Evolutionary conservation across 2,888 invertebrate species (phyloP).

Genomic region (Bellardia pandia): DNA sequence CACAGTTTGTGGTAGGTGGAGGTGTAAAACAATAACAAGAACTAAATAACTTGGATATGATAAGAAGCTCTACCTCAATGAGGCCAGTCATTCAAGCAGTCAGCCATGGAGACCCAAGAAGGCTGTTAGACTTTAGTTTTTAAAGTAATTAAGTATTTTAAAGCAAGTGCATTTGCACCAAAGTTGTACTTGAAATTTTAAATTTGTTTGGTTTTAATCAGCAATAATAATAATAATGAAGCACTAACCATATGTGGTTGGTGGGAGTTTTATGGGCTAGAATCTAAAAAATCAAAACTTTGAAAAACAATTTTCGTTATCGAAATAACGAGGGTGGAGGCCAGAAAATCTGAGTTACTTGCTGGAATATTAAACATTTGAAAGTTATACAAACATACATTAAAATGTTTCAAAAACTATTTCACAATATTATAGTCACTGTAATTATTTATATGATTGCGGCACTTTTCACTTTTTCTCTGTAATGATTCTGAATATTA

Average conservation of each 20-base stretch:
- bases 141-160: not conserved
- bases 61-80: constrained; percentile 43
- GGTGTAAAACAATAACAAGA: not conserved
- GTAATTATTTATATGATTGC: too few relatives aligned
- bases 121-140: not conserved
- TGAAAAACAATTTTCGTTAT: not conserved
- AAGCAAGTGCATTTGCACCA: constrained; percentile 34
- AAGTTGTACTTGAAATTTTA: constrained; percentile 47
- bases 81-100: constrained; percentile 20
- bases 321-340: not conserved
- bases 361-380: too few relatives aligned
- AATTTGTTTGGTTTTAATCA: not conserved
- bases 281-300: constrained; percentile 3
- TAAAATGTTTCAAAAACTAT: too few relatives aligned
- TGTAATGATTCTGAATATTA: too few relatives aligned
- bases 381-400: too few relatives aligned
- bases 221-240: not conserved
- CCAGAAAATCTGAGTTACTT: too few relatives aligned
- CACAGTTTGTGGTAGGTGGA: not conserved
- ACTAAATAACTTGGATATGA: constrained; percentile 28
- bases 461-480: too few relatives aligned
- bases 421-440: too few relatives aligned
- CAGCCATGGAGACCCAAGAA: not conserved
- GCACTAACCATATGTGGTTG: not conserved
- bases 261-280: not conserved